phyloP scores from a whole-genome alignment of 1,140 invertebrate species.

The Camponotus vicinus region DNA sequence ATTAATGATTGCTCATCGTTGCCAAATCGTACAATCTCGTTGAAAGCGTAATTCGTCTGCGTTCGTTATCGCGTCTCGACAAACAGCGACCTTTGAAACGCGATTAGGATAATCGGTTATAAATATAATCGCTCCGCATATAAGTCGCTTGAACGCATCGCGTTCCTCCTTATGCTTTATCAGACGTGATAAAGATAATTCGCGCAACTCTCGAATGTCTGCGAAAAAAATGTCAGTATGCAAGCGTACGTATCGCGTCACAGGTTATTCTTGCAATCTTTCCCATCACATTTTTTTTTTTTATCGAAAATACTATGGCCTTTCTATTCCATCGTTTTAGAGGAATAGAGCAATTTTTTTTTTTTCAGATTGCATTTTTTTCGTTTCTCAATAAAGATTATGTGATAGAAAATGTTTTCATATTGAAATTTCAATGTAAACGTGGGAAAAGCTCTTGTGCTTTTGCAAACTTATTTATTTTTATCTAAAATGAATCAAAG shows the following conservation, averaged over 20 bases:
- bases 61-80: conserved; percentile 39
- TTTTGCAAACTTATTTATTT: conserved; percentile 80
- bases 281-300: background rate
- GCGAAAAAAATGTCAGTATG: background rate
- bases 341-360: conserved; percentile 6
- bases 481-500: conserved; percentile 67
- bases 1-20: conserved; percentile 49
- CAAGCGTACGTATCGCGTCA: background rate
- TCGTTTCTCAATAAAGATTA: background rate
- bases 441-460: background rate
- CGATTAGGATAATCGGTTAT: conserved; percentile 27
- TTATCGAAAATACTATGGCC: background rate
- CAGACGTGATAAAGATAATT: conserved; percentile 31
- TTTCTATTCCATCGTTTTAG: background rate
- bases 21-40: conserved; percentile 56
- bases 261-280: conserved; percentile 7
- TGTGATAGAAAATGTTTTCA: background rate
- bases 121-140: conserved; percentile 27
- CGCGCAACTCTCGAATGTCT: conserved; percentile 9
- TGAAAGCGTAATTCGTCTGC: conserved; percentile 24
- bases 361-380: conserved; percentile 5
- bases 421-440: background rate
- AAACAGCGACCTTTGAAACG: conserved; percentile 47
- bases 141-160: conserved; percentile 41
- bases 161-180: conserved; percentile 42